Conservation (phyloP, 2,113 vertebrate genomes). For the Podocnemis expansa region DNA sequence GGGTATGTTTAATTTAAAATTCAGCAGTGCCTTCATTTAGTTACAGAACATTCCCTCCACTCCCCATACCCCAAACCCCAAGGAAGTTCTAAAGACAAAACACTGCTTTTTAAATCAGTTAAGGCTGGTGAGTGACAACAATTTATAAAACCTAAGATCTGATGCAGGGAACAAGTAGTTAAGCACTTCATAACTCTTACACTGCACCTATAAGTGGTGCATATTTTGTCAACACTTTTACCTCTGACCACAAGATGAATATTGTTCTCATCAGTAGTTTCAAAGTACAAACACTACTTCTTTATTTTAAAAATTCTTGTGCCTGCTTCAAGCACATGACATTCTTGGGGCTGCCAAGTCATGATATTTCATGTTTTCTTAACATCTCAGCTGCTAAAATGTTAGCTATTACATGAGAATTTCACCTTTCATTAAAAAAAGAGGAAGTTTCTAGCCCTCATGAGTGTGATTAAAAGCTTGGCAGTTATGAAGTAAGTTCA, state of each 20-base stretch:
- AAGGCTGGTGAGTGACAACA: neutral
- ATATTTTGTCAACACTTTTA: neutral
- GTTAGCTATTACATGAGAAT: neutral
- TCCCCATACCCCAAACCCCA: neutral
- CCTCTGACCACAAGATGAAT: neutral
- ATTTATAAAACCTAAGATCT: neutral
- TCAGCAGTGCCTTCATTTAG: neutral
- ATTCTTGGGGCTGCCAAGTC: no score
- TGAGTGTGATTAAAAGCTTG: neutral
- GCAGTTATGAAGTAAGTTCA: neutral
- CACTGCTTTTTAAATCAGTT: neutral
- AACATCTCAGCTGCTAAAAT: neutral
- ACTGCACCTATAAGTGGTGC: neutral
- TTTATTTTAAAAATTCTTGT: no score
- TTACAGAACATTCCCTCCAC: rapidly evolving
- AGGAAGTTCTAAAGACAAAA: neutral
- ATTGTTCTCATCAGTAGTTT: neutral
- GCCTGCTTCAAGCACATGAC: no score
- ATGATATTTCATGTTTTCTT: neutral
- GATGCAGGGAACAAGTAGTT: neutral
- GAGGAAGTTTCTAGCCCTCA: neutral
- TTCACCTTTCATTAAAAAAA: neutral
- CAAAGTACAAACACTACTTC: neutral
- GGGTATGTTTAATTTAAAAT: neutral
- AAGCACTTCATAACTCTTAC: neutral